Base-by-base conservation (phyloP, 2,113 vertebrate genomes). In the Podilymbus podiceps region DNA sequence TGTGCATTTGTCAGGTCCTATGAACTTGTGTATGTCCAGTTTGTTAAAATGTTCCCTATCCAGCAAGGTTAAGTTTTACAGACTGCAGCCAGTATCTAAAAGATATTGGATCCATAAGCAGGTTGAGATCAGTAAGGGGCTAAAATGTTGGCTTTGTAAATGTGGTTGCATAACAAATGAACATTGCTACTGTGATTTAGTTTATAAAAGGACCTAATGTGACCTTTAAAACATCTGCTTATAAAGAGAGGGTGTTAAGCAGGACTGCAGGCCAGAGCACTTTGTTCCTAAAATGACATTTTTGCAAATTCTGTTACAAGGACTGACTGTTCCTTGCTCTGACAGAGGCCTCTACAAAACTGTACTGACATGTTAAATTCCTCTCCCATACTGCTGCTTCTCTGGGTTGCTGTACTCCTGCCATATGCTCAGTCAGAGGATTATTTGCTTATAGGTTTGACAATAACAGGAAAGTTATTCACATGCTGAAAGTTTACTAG, bases 201-300 rank as follows among this genome's bases (percentile, higher is more conserved):
- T 95, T 94, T 93, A 50, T 73, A 47, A 73, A 79, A 89, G 60
- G 56, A 67, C 60, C 33, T 93, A 68, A 75, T n/a, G 20, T 95
- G 80, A 96, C 91, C 94, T 97, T 92, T 55, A 77, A 95, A 95
- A 94, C 84, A 95, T 91, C 94, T 97, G 92, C 74, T 95, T 66
- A 50, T 88, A 31, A 93, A 91, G 84, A 88, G 18, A 92, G 74
- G 66, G 81, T 94, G 77, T 94, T 88, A 97, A 92, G 55, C 42
- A 76, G 92, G 72, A 91, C 84, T 79, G 63, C 35, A 97, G 89
- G 85, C 71, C 67, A 96, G 77, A 74, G 80, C 69, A 87, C 42
- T 95, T 73, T 80, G 77, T 95, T 97, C 78, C 77, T 79, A 63
- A 91, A 96, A 89, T 93, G 91, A 79, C 81, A 21, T 85, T 97